These are phyloP conservation scores for Syngnathus typhle DNA, from an alignment of 2,113 vertebrate genomes.

Conservation along the genomic window DNA sequence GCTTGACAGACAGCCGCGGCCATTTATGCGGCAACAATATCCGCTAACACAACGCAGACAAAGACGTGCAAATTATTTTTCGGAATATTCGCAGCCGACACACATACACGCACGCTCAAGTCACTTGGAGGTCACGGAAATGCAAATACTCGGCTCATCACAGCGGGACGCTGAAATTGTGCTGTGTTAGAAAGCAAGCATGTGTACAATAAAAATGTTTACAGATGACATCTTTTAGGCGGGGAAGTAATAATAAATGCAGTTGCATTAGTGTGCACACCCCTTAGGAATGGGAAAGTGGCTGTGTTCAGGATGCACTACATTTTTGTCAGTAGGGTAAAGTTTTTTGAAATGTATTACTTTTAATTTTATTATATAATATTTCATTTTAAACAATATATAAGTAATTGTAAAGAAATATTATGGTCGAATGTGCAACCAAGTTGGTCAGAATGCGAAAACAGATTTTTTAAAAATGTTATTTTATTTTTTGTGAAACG, in stretches of 20 bases:
- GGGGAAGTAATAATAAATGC: too few species aligned
- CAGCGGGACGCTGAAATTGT: background rate
- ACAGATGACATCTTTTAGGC: too few species aligned
- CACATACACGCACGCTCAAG: background rate
- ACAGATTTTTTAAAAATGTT: too few species aligned
- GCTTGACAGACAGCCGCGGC: constrained; percentile 55
- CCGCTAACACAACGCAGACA: constrained; percentile 14
- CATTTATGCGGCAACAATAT: constrained; percentile 26
- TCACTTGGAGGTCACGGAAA: background rate
- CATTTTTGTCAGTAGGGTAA: too few species aligned
- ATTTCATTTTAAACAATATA: background rate
- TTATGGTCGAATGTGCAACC: background rate
- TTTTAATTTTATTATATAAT: background rate
- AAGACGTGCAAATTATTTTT: constrained; percentile 4
- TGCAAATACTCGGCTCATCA: background rate
- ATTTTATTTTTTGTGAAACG: too few species aligned
- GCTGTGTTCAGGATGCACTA: too few species aligned
- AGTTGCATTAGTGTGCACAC: too few species aligned
- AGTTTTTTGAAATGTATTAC: too few species aligned
- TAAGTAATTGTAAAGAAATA: background rate
- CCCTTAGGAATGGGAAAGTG: too few species aligned
- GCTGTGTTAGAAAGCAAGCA: background rate
- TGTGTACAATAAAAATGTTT: background rate
- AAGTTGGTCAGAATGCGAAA: too few species aligned
- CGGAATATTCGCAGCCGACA: background rate